A percentile compares a stretch with the other conserved stretches of the same genome.
Evolutionary conservation across 2,888 invertebrate genomes (phyloP).

Genomic region (Cristatella mucedo): DNA sequence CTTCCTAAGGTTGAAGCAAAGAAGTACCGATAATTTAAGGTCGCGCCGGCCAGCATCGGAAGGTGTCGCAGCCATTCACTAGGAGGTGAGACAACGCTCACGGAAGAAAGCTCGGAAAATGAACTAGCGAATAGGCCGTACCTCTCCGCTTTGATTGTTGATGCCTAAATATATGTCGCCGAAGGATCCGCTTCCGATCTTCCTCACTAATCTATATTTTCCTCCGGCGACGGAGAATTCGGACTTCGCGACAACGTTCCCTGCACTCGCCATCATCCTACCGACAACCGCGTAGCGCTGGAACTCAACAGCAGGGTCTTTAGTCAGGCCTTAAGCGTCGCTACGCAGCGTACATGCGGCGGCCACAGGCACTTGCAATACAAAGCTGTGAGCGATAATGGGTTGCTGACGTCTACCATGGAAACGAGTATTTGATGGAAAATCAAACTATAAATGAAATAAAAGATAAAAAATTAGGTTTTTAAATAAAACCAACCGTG

Average conservation of each 20-base stretch:
- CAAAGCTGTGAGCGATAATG: too few species aligned
- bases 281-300: not conserved
- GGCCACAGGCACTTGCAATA: not conserved
- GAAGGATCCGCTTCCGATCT: constrained; percentile 38
- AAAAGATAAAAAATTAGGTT: too few species aligned
- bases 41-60: too few species aligned
- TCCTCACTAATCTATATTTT: constrained; percentile 35
- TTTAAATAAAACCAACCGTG: too few species aligned
- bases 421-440: too few species aligned
- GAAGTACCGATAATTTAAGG: not conserved
- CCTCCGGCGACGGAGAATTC: constrained; percentile 33
- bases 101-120: too few species aligned
- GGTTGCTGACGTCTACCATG: too few species aligned
- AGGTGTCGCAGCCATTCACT: too few species aligned
- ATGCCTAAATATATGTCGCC: constrained; percentile 38
- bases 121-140: too few species aligned
- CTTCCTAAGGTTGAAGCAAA: constrained; percentile 29
- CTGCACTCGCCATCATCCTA: constrained; percentile 19
- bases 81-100: too few species aligned
- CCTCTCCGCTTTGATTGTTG: constrained; percentile 35
- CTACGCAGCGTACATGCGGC: not conserved
- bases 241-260: constrained; percentile 22
- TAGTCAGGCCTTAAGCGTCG: not conserved
- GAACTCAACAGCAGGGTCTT: not conserved
- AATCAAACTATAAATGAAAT: too few species aligned